These are phyloP conservation scores for Pteria penguin DNA, from an alignment of 2,888 invertebrate genomes.

Conservation along the genomic window DNA sequence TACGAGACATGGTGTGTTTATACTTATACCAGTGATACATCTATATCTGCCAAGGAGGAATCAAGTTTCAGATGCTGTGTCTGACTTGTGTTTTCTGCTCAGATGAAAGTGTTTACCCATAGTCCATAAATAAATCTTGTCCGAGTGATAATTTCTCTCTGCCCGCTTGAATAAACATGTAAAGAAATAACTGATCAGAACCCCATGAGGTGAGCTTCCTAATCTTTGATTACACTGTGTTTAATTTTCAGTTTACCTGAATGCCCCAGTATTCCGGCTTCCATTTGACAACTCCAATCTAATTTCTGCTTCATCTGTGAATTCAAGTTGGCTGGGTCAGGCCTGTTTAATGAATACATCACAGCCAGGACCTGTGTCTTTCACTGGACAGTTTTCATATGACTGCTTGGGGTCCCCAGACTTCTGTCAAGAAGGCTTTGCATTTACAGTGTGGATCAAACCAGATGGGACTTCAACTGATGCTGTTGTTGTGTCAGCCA, in stretches of 20 bases:
- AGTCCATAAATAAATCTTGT: too few species aligned
- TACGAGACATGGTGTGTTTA: too few species aligned
- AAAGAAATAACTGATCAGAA: too few species aligned
- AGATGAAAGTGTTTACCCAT: too few species aligned
- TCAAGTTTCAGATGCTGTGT: too few species aligned
- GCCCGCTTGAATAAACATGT: too few species aligned
- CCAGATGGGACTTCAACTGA: not conserved
- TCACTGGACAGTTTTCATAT: slow-evolving; percentile 38
- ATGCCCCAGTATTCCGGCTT: slow-evolving; percentile 3
- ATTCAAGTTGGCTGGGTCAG: slow-evolving; percentile 7
- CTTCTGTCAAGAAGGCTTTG: slow-evolving; percentile 42
- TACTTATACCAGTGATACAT: too few species aligned
- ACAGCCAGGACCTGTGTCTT: not conserved
- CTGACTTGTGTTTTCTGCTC: too few species aligned
- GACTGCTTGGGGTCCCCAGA: slow-evolving; percentile 44
- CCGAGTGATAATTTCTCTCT: too few species aligned
- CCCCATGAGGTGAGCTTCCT: too few species aligned
- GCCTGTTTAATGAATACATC: not conserved
- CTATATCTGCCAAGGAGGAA: too few species aligned
- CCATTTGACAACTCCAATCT: slow-evolving; percentile 5
- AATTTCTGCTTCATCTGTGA: not conserved
- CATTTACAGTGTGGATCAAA: slow-evolving; percentile 43
- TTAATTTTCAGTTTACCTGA: not conserved
- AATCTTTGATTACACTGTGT: too few species aligned
- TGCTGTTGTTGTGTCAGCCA: slow-evolving; percentile 3